Evolutionary conservation across 2,888 invertebrate genomes (phyloP).

Genomic region (Hypomecis punctinalis): DNA sequence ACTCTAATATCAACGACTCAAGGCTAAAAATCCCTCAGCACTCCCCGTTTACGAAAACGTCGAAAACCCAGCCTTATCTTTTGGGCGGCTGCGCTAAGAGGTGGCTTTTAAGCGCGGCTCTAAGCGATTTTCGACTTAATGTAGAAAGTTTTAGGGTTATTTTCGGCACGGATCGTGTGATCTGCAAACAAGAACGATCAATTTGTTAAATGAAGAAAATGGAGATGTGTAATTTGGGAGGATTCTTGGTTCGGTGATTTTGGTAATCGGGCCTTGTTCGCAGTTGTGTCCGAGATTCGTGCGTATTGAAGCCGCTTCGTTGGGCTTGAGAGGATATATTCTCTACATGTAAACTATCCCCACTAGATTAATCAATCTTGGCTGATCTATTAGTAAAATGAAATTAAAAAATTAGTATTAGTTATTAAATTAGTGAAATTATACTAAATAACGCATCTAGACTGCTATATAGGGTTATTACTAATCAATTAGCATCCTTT

Average conservation of each 20-base stretch:
- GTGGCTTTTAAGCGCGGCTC: constrained; percentile 45
- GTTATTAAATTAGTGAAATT: too few relatives aligned
- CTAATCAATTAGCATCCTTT: too few relatives aligned
- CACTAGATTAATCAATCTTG: too few relatives aligned
- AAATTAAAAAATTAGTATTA: too few relatives aligned
- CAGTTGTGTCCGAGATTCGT: constrained; percentile 58
- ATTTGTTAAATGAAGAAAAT: constrained; percentile 84
- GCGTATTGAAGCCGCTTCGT: constrained; percentile 21
- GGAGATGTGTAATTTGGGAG: constrained; percentile 77
- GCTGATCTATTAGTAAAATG: too few relatives aligned
- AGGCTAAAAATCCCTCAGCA: constrained; percentile 71
- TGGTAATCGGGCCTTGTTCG: constrained; percentile 60
- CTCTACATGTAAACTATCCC: not conserved
- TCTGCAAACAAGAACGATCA: constrained; percentile 71
- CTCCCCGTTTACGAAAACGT: constrained; percentile 63
- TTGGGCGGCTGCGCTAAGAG: constrained; percentile 72
- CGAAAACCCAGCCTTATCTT: constrained; percentile 78
- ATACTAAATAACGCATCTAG: too few relatives aligned
- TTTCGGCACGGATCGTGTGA: constrained; percentile 42
- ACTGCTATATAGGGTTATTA: too few relatives aligned
- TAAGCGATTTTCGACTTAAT: constrained; percentile 62
- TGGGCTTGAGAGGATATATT: not conserved
- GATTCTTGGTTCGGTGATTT: constrained; percentile 64
- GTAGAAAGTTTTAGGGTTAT: constrained; percentile 49
- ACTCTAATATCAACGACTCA: constrained; percentile 66